A percentile compares a stretch with the other conserved stretches of the same genome.
phyloP scores from a whole-genome alignment of 2,888 invertebrate species.

The Pomacea canaliculata region DNA sequence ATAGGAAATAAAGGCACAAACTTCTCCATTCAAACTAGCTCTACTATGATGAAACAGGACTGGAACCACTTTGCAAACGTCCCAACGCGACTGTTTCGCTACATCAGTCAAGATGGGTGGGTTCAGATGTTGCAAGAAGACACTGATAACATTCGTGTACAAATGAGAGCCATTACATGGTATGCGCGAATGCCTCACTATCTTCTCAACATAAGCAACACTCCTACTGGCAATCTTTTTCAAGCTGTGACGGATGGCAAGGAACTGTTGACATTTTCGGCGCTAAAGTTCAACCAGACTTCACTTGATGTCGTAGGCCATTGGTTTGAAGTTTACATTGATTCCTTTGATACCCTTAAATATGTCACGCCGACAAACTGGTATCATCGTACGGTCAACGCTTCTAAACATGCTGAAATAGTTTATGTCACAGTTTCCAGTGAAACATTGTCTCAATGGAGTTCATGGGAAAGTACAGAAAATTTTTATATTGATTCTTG shows the following conservation, averaged over 20 bases:
- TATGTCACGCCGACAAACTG: not conserved
- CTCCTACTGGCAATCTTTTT: not conserved
- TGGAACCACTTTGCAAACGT: not conserved
- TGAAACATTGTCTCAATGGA: too few relatives aligned
- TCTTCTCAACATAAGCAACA: not conserved
- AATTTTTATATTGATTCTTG: not conserved
- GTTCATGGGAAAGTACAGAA: not conserved
- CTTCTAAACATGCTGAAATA: not conserved
- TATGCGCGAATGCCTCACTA: not conserved
- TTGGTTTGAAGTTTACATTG: not conserved
- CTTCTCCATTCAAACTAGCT: not conserved
- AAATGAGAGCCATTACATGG: not conserved
- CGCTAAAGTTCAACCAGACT: not conserved
- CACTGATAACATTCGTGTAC: not conserved
- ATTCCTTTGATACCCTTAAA: too few relatives aligned
- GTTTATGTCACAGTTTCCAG: too few relatives aligned
- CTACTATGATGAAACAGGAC: not conserved
- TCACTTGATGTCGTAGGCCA: not conserved
- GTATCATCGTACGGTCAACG: not conserved
- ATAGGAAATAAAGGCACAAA: not conserved
- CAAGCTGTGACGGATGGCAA: not conserved
- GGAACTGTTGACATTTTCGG: not conserved
- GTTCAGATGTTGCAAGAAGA: not conserved
- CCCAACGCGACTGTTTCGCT: not conserved
- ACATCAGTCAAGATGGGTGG: too few relatives aligned